A percentile compares a stretch with the other conserved stretches of the same genome.
Evolutionary conservation across 2,797 vertebrate genomes (phyloP).

Genomic region (Poliocrania exsul): DNA sequence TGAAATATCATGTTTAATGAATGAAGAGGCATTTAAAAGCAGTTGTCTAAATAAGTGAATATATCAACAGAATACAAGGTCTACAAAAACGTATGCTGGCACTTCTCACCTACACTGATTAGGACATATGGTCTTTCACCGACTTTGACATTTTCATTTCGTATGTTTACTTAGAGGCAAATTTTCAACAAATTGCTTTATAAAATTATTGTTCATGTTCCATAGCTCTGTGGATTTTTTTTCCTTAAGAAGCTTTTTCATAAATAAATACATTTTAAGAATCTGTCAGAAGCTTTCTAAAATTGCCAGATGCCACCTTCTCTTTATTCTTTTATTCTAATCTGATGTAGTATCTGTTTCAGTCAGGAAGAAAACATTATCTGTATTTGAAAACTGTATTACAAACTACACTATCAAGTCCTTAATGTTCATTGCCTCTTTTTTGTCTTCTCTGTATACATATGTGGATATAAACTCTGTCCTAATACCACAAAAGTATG

Average conservation of each 20-base stretch:
- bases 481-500: neutral
- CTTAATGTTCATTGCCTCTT: neutral
- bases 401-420: neutral
- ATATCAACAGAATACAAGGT: neutral
- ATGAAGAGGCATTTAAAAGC: neutral
- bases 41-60: neutral
- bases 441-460: neutral
- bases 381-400: neutral
- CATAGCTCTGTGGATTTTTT: neutral
- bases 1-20: neutral
- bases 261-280: neutral
- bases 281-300: neutral
- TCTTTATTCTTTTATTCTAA: constrained; percentile 10
- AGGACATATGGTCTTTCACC: neutral
- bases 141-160: neutral
- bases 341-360: neutral
- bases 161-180: neutral
- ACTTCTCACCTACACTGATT: neutral
- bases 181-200: neutral
- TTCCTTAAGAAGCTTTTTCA: neutral
- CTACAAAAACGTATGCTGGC: neutral
- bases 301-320: neutral
- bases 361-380: neutral
- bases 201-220: neutral
- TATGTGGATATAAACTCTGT: neutral